Evolutionary conservation across 2,113 vertebrate genomes (phyloP), one percentile per base, ranked within the genome.

Genomic region (Menura novaehollandiae): DNA sequence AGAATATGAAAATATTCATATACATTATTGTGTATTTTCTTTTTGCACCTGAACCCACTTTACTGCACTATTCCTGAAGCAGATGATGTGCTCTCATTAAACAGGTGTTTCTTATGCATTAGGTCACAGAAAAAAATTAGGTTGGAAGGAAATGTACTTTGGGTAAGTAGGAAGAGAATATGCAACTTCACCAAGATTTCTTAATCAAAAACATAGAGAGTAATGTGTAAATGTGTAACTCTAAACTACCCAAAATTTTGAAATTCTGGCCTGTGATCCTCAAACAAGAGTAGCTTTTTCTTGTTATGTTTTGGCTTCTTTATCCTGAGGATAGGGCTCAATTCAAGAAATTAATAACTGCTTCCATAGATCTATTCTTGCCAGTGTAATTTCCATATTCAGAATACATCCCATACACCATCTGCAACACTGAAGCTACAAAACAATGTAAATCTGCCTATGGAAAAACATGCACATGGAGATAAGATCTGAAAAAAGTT

Each of bases 371-470:
- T 17, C 33, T 73, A 19, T 28, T n/a, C 1, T 5, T 39, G 11
- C 37, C 33, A 56, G n/a, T 60, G 7, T 67, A 22, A 78, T 60
- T 88, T 90, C 41, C 67, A 55, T 28, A 67, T 24, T 44, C 47
- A 56, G 55, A 68, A 62, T 15, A 76, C 0, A 1, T 35, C 43
- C 23, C 33, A 39, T 32, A 33, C 6, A 56, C 23, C 0, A 0
- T 43, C 56, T 60, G 15, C 4, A 22, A 71, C 51, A 60, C 9
- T 43, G 18, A 80, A 59, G 33, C 33, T 60, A 46, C 7, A 66
- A 26, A 67, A 89, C 51, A 77, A 49, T 0, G 0, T 37, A 75
- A 91, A 68, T 47, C 20, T 77, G 35, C 33, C 26, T 33, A 13
- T 5, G 2, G 26, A 41, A 85, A 75, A 49, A 89, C 89, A 58